A percentile compares a stretch with the other conserved stretches of the same genome.
These are phyloP conservation scores for Acromyrmex echinatior DNA, from an alignment of 1,140 invertebrate species.

Conservation along the genomic window DNA sequence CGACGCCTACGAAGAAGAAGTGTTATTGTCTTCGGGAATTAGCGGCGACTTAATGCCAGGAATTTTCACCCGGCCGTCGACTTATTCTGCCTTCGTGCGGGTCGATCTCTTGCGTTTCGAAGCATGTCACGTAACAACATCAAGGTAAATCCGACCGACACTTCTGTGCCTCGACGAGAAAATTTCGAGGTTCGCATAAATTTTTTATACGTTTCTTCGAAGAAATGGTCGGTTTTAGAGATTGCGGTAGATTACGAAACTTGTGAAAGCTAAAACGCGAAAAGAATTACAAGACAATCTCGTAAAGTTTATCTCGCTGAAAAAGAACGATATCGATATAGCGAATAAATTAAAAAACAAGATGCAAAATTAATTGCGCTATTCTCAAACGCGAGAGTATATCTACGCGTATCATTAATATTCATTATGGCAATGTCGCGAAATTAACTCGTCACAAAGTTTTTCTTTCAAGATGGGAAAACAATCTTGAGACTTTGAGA, in stretches of 20 bases:
- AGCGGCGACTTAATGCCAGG: constrained; percentile 47
- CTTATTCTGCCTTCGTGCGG: constrained; percentile 19
- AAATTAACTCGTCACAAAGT: constrained; percentile 17
- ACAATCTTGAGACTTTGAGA: constrained; percentile 21
- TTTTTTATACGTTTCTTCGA: constrained; percentile 30
- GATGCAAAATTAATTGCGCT: background rate
- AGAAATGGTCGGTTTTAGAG: background rate
- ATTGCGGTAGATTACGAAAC: constrained; percentile 1
- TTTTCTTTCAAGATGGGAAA: constrained; percentile 1
- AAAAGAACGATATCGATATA: background rate
- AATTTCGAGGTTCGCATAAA: constrained; percentile 30
- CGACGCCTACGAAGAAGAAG: constrained; percentile 17
- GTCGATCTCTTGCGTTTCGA: constrained; percentile 39
- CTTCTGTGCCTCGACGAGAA: constrained; percentile 13
- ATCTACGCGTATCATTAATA: constrained; percentile 13
- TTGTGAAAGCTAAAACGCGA: background rate
- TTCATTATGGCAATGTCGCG: background rate
- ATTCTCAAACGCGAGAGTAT: background rate
- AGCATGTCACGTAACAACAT: constrained; percentile 58
- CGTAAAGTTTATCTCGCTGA: background rate
- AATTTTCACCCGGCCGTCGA: constrained; percentile 47
- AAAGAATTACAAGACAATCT: background rate
- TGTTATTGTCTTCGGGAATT: constrained; percentile 63
- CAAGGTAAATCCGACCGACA: constrained; percentile 34
- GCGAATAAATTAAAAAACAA: background rate